Evolutionary conservation across 23 tunicate species (phyloP).

Genomic region (Clavelina lepadiformis): DNA sequence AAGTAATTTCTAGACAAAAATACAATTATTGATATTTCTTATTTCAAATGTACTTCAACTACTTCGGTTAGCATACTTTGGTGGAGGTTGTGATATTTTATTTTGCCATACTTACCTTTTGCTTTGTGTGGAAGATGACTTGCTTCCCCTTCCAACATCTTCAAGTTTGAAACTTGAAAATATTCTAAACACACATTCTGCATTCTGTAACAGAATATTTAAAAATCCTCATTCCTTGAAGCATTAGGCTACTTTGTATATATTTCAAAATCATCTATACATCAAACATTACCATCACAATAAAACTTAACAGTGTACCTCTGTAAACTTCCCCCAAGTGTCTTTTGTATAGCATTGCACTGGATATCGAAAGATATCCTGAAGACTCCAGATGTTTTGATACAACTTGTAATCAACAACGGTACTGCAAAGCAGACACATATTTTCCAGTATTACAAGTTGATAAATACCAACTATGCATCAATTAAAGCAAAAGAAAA

Average conservation of each 20-base stretch:
- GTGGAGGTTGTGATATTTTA: too few species aligned
- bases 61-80: too few species aligned
- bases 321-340: slow-evolving; percentile 63
- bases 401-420: slow-evolving; percentile 79
- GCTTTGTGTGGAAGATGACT: not conserved
- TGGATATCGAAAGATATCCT: slow-evolving; percentile 92
- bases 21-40: too few species aligned
- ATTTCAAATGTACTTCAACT: too few species aligned
- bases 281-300: not conserved
- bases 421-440: slow-evolving; percentile 13
- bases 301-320: slow-evolving; percentile 8
- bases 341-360: slow-evolving; percentile 84
- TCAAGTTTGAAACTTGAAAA: slow-evolving; percentile 89
- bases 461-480: not conserved
- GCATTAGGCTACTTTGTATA: not conserved
- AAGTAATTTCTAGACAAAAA: slow-evolving; percentile 63
- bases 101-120: too few species aligned
- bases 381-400: slow-evolving; percentile 83
- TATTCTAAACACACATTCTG: slow-evolving; percentile 62
- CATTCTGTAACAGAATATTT: slow-evolving; percentile 42
- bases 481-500: not conserved
- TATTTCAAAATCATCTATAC: not conserved
- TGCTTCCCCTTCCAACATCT: slow-evolving; percentile 3
- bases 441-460: not conserved
- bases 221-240: not conserved